Base-by-base conservation (phyloP, 2,888 invertebrate genomes). In the Lissonota sp. region DNA sequence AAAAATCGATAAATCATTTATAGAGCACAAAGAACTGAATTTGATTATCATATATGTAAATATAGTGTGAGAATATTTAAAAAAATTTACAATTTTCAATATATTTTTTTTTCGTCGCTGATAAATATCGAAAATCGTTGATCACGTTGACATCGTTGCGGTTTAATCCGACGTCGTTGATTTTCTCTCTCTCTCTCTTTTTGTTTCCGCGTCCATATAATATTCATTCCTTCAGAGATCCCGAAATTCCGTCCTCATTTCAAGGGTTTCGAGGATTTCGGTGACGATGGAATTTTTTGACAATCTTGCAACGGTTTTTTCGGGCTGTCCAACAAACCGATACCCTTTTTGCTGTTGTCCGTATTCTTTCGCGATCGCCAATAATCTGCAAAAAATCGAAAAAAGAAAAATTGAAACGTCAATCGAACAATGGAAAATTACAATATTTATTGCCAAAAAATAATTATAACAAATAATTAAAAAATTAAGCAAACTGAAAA, bases 281-380 rank as follows among this genome's bases (percentile, higher is more conserved):
- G 51, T 26, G 83, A 64, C 26, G 26, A 26, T 26, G 26, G 26
- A 26, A 26, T 26, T 72, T 84, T 85, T 55, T 76, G 64, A 79
- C 86, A 49, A 64, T 82, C 83, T 77, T 88, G 84, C 62, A 85
- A 85, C 72, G 87, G 87, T 60, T 88, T 90, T 63, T 83, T 64
- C 51, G 85, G 26, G 5, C 88, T 87, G 40, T 79, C 64, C 70
- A 88, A 85, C 12, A 77, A 78, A 42, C 83, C 58, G 14, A 82
- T 85, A 44, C 74, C 88, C 88, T 87, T 85, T 62, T 89, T 91
- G 76, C 80, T 85, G 26, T 83, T 78, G 12, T 92, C 92, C 80
- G 87, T 84, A n/a, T 83, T 74, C 75, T 91, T 92, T 53, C 91
- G 87, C 58, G 90, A 85, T 79, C 90, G 87, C 92, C 92, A 91